Conservation (phyloP, 2,888 invertebrate genomes). For the Drosophila imparisetae region DNA sequence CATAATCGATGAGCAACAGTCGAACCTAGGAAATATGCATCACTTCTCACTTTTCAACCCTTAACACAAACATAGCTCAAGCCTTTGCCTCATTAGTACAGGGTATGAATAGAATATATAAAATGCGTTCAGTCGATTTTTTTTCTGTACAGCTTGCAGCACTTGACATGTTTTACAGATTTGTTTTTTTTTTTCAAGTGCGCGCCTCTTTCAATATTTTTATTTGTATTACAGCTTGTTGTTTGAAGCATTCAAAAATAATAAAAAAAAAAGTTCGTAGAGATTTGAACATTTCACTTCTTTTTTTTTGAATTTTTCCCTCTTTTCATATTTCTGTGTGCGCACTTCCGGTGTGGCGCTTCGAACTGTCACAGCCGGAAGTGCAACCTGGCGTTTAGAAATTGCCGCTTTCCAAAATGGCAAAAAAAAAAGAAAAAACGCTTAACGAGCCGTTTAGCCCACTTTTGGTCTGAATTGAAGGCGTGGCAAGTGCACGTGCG, state of each 20-base stretch:
- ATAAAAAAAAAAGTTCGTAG: constrained; percentile 43
- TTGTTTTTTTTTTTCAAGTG: constrained; percentile 38
- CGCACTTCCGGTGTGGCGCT: constrained; percentile 72
- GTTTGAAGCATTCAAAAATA: constrained; percentile 28
- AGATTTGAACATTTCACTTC: constrained; percentile 20
- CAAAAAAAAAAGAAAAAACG: not conserved
- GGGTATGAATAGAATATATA: constrained; percentile 15
- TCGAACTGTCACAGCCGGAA: constrained; percentile 74
- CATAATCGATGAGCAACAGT: not conserved
- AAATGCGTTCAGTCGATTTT: not conserved
- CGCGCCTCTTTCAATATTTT: constrained; percentile 20
- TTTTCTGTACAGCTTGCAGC: constrained; percentile 20
- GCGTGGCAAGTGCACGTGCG: constrained; percentile 59
- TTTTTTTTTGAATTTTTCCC: not conserved
- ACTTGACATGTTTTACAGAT: constrained; percentile 18
- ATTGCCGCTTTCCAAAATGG: constrained; percentile 53
- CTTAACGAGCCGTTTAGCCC: constrained; percentile 75
- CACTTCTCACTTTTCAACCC: not conserved
- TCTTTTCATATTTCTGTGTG: constrained; percentile 40
- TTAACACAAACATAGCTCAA: not conserved
- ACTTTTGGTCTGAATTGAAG: constrained; percentile 43
- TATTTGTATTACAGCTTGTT: constrained; percentile 17
- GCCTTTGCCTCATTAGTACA: not conserved
- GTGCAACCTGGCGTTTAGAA: constrained; percentile 74
- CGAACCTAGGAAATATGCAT: not conserved